Percentiles rank a stretch among this genome's conserved stretches.
Evolutionary conservation across 1,140 invertebrate species (phyloP).

Genomic region (Venturia canescens): DNA sequence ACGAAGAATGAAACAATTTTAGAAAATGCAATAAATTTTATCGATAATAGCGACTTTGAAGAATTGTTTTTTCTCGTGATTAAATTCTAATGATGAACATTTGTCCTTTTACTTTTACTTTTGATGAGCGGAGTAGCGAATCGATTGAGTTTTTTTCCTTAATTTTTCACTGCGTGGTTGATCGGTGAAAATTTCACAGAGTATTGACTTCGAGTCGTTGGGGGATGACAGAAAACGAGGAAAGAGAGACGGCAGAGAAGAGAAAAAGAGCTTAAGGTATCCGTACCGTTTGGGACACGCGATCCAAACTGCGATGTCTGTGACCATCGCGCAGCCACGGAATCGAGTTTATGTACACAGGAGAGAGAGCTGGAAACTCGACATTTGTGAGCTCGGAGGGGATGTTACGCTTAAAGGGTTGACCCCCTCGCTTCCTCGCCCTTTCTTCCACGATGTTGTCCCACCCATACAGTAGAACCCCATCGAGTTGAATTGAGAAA

Average conservation of each 20-base stretch:
- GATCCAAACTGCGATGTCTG: conserved; percentile 68
- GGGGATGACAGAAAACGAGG: conserved; percentile 20
- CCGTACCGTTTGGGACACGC: conserved; percentile 69
- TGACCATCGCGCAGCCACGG: conserved; percentile 70
- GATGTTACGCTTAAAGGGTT: conserved; percentile 52
- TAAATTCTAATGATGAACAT: background rate
- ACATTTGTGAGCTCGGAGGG: conserved; percentile 52
- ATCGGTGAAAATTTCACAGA: conserved; percentile 24
- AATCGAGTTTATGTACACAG: conserved; percentile 64
- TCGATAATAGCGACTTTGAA: too few species aligned
- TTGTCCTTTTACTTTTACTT: background rate
- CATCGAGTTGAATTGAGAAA: conserved; percentile 50
- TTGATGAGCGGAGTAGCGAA: background rate
- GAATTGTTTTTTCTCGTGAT: too few species aligned
- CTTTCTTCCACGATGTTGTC: conserved; percentile 12
- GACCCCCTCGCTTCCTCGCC: conserved; percentile 57
- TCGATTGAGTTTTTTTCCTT: background rate
- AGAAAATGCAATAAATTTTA: too few species aligned
- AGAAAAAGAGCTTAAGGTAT: conserved; percentile 56
- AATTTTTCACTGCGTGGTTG: background rate
- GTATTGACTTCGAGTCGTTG: conserved; percentile 64
- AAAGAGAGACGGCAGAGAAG: background rate
- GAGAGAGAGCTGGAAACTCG: conserved; percentile 28
- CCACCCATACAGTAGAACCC: conserved; percentile 45
- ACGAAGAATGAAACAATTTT: too few species aligned